These are phyloP conservation scores for Rhynchotus rufescens DNA, from an alignment of 2,797 vertebrate species.

Conservation along the genomic window DNA sequence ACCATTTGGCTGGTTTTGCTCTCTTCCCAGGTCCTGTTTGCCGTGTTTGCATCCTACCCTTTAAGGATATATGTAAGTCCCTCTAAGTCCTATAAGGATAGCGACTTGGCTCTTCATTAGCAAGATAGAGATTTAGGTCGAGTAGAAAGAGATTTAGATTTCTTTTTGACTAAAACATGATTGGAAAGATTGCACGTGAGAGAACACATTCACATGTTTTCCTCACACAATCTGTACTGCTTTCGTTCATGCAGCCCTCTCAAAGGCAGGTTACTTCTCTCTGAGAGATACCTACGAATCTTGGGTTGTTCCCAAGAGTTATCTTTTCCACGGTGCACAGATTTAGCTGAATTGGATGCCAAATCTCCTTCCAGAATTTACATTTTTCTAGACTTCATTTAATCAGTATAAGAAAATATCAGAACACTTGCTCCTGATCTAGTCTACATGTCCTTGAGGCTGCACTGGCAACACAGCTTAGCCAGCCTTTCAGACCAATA, in stretches of 20 bases:
- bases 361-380: background rate
- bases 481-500: background rate
- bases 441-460: background rate
- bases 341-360: background rate
- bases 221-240: background rate
- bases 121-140: background rate
- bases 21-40: background rate
- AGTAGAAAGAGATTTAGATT: background rate
- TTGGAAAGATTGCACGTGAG: background rate
- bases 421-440: background rate
- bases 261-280: background rate
- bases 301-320: background rate
- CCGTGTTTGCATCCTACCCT: background rate
- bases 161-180: background rate
- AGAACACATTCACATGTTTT: background rate
- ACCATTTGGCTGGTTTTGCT: rapidly evolving
- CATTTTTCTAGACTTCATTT: background rate
- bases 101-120: background rate
- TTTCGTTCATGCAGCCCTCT: background rate
- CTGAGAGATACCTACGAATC: background rate
- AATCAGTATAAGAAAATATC: background rate
- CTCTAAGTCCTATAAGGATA: background rate
- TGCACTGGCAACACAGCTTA: background rate
- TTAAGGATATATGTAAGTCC: too few species aligned
- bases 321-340: background rate